Conservation (phyloP, 2,888 invertebrate species). For the Acronicta psi region DNA sequence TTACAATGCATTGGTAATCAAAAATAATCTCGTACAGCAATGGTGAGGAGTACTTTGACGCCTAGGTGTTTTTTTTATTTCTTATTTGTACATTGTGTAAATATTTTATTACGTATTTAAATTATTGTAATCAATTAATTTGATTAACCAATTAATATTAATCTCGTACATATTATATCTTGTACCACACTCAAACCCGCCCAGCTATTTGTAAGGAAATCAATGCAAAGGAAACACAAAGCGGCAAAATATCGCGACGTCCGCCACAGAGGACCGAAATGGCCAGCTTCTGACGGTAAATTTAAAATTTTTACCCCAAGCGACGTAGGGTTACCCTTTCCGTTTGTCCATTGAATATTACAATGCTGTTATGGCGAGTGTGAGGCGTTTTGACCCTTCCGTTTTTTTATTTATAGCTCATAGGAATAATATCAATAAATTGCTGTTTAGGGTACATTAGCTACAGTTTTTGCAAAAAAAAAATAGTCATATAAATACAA, state of each 20-base stretch:
- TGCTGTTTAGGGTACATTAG: slow-evolving; percentile 82
- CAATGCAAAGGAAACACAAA: slow-evolving; percentile 83
- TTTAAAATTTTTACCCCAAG: slow-evolving; percentile 73
- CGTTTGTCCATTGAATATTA: slow-evolving; percentile 75
- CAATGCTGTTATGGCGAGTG: slow-evolving; percentile 78
- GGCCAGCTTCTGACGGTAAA: slow-evolving; percentile 77
- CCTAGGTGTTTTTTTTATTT: too few species aligned
- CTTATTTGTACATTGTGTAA: too few species aligned
- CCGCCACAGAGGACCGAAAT: slow-evolving; percentile 81
- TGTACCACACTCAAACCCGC: slow-evolving; percentile 60
- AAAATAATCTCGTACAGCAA: too few species aligned
- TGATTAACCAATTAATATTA: too few species aligned
- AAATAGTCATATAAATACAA: background rate
- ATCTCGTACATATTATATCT: slow-evolving; percentile 33
- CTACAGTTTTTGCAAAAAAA: slow-evolving; percentile 63
- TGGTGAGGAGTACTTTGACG: too few species aligned
- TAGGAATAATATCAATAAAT: slow-evolving; percentile 81
- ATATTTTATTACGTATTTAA: too few species aligned
- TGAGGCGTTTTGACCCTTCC: slow-evolving; percentile 79
- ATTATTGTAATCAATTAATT: too few species aligned
- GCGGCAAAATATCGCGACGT: slow-evolving; percentile 82
- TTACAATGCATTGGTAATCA: too few species aligned
- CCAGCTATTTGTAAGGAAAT: slow-evolving; percentile 80
- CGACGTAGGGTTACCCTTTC: slow-evolving; percentile 67
- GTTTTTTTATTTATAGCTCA: slow-evolving; percentile 79